Conservation (phyloP, 2,888 invertebrate species). For the Gerris lacustris region DNA sequence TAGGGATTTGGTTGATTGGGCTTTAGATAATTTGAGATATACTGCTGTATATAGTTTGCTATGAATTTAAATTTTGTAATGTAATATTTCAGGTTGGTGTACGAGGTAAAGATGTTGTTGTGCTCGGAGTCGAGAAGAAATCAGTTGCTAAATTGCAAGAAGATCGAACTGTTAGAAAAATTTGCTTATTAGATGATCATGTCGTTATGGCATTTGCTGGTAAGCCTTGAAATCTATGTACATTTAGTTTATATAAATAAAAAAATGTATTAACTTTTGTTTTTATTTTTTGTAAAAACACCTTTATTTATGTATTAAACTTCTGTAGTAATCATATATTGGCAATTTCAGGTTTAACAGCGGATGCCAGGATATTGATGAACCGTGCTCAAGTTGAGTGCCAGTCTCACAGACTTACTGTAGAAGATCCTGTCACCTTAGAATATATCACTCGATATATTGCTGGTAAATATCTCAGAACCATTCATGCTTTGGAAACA, state of each 20-base stretch:
- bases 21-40: no score
- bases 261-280: no score
- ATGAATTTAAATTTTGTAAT: no score
- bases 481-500: no score
- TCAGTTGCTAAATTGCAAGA: slow-evolving; percentile 98
- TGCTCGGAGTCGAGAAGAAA: slow-evolving; percentile 97
- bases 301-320: no score
- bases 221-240: slow-evolving; percentile 32
- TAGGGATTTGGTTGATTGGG: no score
- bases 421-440: slow-evolving; percentile 96
- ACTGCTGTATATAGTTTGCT: no score
- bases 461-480: slow-evolving; percentile 39
- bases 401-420: slow-evolving; percentile 94
- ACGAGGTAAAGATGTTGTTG: slow-evolving; percentile 85
- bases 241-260: no score
- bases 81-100: slow-evolving; percentile 74
- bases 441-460: slow-evolving; percentile 85
- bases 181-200: slow-evolving; percentile 94
- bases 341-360: slow-evolving; percentile 63
- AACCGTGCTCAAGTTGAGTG: slow-evolving; percentile 97
- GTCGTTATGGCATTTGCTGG: slow-evolving; percentile 98
- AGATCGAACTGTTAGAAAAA: slow-evolving; percentile 94
- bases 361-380: slow-evolving; percentile 95
- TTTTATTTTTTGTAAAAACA: no score
- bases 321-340: no score